Evolutionary conservation across 1,140 invertebrate species (phyloP), one percentile per base, ranked within the genome.

Genomic region (Cephus cinctus): DNA sequence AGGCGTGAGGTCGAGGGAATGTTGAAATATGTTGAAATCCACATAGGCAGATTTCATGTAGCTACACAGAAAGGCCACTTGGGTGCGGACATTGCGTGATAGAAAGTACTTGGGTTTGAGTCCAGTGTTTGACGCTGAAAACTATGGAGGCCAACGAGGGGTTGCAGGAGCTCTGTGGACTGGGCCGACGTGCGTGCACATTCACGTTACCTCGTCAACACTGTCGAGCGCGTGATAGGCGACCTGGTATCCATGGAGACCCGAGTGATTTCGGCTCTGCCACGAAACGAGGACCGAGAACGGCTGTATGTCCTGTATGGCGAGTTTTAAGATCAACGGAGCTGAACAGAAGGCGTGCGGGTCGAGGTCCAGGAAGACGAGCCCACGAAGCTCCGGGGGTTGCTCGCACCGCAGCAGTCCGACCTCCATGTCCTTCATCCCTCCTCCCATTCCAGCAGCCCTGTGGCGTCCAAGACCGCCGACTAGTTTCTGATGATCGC

Each of bases 221-320:
- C 75, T 76, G 58, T 89, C 87, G 50, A 86, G 79, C 21, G 86
- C 81, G 64, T 90, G 87, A 75, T 92, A 93, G 52, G 87, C 86
- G 52, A 95, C 85, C 77, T 90, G 86, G 67, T 90, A 95, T 39
- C 89, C 91, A 56, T 86, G 86, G 43, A 96, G 80, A 15, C 88
- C 87, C 11, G 87, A 88, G 71, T 91, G 87, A 76, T 94, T 93
- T 56, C 90, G 81, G 55, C 89, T 90, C 67, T 93, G 88, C 92
- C 92, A 94, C 41, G 89, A 87, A 9, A 94, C 87, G 42, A 91
- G 76, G 22, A 94, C 85, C n/a, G 88, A 90, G 72, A 88, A 90
- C 2, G 90, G 89, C 71, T 92, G 89, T 22, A 94, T 88, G 67
- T 93, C 90, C 74, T 90, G 86, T 54, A 93, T 89, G 47, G 88